Base-by-base conservation (phyloP, 1,140 invertebrate genomes). In the Drosophila sechellia region DNA sequence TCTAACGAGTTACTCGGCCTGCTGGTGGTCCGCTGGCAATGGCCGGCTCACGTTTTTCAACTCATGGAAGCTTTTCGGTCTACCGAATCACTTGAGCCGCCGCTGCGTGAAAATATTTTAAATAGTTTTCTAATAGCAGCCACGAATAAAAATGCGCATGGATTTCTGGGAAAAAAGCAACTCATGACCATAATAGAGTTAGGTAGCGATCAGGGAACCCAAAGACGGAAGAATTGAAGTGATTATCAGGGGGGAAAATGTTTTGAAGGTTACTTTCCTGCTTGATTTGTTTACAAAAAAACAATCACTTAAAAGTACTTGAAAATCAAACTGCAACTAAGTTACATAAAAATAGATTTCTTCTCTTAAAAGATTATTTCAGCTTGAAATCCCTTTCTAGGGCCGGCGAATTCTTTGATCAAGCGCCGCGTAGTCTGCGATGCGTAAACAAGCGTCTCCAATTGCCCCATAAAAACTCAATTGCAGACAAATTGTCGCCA, bases 81-180 rank as follows among this genome's bases (percentile, higher is more conserved):
- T 57, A 53, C 25, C 39, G 35, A 59, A 63, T 60, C 68, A 60
- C 68, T 66, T 57, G 58, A 64, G 68, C 72, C 35, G 56, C 40
- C 42, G 43, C 55, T 76, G 77, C 80, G 77, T 85, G 81, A 75
- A 87, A 86, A 87, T 86, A 87, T 86, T 86, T 86, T 77, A 87
- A 86, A 86, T 86, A 86, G 69, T 86, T 86, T 87, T 86, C 81
- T 86, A 86, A 86, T 83, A 87, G 81, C 61, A 40, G 52, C 65
- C 58, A 68, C 73, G 79, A 87, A 79, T 76, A 63, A 86, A 85
- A 77, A 74, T 75, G 60, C 50, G 39, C 70, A 66, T 69, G 57
- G 35, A 48, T 48, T 65, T 68, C 35, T 10, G 20, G 15, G 17
- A 35, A 57, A 35, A 78, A 66, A 45, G 71, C 79, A 65, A 65